phyloP scores from a whole-genome alignment of 2,888 invertebrate species.

The Keiferia lycopersicella region DNA sequence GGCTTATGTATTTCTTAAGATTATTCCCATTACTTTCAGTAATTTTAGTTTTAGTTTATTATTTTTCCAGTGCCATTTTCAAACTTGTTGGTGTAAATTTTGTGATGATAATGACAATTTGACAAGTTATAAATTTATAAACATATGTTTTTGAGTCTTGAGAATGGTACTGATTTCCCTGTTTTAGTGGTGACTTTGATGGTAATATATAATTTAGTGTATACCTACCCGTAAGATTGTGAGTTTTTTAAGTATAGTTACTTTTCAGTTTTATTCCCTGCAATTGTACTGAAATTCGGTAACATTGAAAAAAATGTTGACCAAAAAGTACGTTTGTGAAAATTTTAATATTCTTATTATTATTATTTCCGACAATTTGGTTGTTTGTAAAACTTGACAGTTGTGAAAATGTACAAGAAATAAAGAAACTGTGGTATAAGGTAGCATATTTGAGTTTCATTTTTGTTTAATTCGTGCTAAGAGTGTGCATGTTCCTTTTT shows the following conservation, averaged over 20 bases:
- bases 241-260: constrained; percentile 36
- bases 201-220: constrained; percentile 16
- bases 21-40: constrained; percentile 72
- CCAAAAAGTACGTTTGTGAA: constrained; percentile 21
- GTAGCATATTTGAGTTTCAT: constrained; percentile 69
- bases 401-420: constrained; percentile 77
- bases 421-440: constrained; percentile 70
- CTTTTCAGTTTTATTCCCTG: constrained; percentile 35
- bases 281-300: constrained; percentile 27
- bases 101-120: constrained; percentile 18
- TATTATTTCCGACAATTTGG: constrained; percentile 45
- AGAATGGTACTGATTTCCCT: constrained; percentile 28
- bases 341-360: constrained; percentile 30
- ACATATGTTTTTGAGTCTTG: constrained; percentile 19
- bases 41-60: constrained; percentile 59
- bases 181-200: constrained; percentile 24
- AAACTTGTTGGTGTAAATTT: constrained; percentile 46
- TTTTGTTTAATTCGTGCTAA: constrained; percentile 57
- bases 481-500: constrained; percentile 69
- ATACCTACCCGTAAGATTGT: constrained; percentile 30
- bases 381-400: constrained; percentile 66
- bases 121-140: constrained; percentile 14
- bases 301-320: constrained; percentile 22
- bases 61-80: constrained; percentile 62
- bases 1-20: constrained; percentile 66